A percentile compares a stretch with the other conserved stretches of the same genome.
These are phyloP conservation scores for Himalopsyche phryganea DNA, from an alignment of 1,140 invertebrate species.

Conservation along the genomic window DNA sequence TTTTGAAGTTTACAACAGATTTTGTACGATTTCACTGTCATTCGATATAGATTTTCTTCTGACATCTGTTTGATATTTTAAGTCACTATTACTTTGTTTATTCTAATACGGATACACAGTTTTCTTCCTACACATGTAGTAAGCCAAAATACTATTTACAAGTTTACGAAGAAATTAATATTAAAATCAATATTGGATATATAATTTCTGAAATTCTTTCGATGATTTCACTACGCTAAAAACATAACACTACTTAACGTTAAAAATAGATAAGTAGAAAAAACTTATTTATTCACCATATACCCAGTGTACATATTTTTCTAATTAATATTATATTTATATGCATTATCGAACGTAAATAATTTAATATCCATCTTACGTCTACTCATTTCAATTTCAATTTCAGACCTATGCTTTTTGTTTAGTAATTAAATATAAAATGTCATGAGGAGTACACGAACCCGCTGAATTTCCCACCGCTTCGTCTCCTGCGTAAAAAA, in stretches of 20 bases:
- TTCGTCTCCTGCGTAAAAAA: too few species aligned
- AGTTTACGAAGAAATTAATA: constrained; percentile 30
- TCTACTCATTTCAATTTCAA: not conserved
- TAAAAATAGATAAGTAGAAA: constrained; percentile 34
- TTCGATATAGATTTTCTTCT: constrained; percentile 12
- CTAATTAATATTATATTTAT: constrained; percentile 13
- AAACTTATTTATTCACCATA: constrained; percentile 33
- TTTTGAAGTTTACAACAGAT: constrained; percentile 26
- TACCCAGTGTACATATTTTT: constrained; percentile 31
- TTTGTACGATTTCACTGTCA: constrained; percentile 31
- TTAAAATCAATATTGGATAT: constrained; percentile 17
- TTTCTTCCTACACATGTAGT: constrained; percentile 34
- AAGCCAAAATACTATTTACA: constrained; percentile 35
- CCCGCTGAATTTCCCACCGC: too few species aligned
- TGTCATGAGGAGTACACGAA: not conserved
- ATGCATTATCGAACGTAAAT: constrained; percentile 23
- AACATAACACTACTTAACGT: constrained; percentile 29
- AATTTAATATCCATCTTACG: constrained; percentile 16
- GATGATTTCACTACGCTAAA: constrained; percentile 32
- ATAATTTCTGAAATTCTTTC: constrained; percentile 31
- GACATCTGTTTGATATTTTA: constrained; percentile 23
- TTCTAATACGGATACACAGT: constrained; percentile 31
- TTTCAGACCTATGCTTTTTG: constrained; percentile 13
- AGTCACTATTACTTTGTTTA: constrained; percentile 29
- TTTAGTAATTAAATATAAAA: constrained; percentile 2